Conservation (phyloP, 2,888 invertebrate genomes). For the Archips xylosteana region DNA sequence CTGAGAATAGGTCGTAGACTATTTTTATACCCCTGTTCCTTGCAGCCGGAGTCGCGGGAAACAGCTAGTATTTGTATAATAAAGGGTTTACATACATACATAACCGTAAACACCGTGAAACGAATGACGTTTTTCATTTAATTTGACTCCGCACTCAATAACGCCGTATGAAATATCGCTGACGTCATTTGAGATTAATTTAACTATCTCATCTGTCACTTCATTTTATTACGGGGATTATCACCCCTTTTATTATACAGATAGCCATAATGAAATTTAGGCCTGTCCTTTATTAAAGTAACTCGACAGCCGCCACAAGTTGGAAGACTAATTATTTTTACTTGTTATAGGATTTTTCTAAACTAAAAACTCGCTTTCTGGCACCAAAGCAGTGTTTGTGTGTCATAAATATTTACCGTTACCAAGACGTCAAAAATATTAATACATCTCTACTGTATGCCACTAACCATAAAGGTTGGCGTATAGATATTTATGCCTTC, state of each 20-base stretch:
- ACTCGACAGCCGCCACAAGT: neutral
- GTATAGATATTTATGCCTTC: too few relatives aligned
- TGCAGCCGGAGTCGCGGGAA: too few relatives aligned
- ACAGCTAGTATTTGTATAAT: neutral
- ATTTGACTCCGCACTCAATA: conserved; percentile 15
- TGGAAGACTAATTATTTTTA: neutral
- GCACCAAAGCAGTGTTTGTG: too few relatives aligned
- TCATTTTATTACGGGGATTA: neutral
- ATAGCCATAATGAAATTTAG: neutral
- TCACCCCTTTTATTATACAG: conserved; percentile 3
- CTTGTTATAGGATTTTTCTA: neutral
- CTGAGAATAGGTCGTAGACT: too few relatives aligned
- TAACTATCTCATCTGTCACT: conserved; percentile 5
- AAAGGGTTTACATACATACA: too few relatives aligned
- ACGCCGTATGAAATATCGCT: neutral
- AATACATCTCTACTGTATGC: too few relatives aligned
- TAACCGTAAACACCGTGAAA: too few relatives aligned
- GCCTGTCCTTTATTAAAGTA: neutral
- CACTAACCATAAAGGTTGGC: too few relatives aligned
- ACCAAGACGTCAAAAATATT: too few relatives aligned
- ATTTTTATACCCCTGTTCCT: too few relatives aligned
- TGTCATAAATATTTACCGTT: too few relatives aligned
- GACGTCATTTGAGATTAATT: conserved; percentile 15
- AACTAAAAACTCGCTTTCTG: too few relatives aligned
- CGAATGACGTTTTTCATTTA: conserved; percentile 10